phyloP scores from a whole-genome alignment of 2,888 invertebrate genomes.

The Vanessa cardui region DNA sequence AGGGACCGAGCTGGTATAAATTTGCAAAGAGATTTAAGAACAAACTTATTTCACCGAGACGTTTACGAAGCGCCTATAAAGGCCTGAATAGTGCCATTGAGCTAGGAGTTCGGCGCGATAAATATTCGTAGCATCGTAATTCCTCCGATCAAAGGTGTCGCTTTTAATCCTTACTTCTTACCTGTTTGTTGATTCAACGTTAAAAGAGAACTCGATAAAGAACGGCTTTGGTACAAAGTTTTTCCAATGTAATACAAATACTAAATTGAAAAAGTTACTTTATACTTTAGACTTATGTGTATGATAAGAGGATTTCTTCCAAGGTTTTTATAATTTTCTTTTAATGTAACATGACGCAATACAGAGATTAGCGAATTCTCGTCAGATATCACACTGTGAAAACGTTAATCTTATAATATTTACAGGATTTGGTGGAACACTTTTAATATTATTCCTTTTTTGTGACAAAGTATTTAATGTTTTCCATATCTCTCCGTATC shows the following conservation, averaged over 20 bases:
- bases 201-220: slow-evolving; percentile 16
- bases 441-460: slow-evolving; percentile 5
- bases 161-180: slow-evolving; percentile 48
- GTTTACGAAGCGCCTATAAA: slow-evolving; percentile 48
- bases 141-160: slow-evolving; percentile 53
- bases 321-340: slow-evolving; percentile 4
- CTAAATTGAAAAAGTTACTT: slow-evolving; percentile 31
- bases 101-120: slow-evolving; percentile 48
- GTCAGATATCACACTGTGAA: background rate
- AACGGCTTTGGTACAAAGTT: slow-evolving; percentile 12
- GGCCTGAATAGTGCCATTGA: slow-evolving; percentile 49
- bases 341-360: background rate
- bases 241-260: slow-evolving; percentile 28
- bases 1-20: slow-evolving; percentile 36
- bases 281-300: slow-evolving; percentile 19
- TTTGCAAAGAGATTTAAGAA: slow-evolving; percentile 41
- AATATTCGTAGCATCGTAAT: slow-evolving; percentile 51
- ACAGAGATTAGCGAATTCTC: background rate
- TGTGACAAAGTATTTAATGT: background rate
- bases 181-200: slow-evolving; percentile 61
- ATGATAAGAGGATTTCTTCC: slow-evolving; percentile 12
- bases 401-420: slow-evolving; percentile 5
- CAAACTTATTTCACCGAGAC: slow-evolving; percentile 40
- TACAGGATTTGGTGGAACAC: background rate
- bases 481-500: background rate